Conservation (phyloP, 1,140 invertebrate species). For the Euwallacea fornicatus region DNA sequence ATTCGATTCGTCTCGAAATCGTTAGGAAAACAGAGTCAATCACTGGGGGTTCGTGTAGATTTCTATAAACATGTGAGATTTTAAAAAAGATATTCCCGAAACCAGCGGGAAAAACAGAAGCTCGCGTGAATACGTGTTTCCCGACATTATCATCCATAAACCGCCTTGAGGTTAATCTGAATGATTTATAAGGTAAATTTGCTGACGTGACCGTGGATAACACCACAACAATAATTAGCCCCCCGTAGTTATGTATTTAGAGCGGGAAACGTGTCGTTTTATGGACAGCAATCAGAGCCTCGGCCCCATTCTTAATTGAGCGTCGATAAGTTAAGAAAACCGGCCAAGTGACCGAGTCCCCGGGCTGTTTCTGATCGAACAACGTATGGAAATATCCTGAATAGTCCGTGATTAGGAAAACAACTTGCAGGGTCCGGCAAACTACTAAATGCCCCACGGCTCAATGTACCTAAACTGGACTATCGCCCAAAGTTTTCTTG, state of each 20-base stretch:
- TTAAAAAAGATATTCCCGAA: constrained; percentile 27
- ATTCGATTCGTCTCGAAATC: too few species aligned
- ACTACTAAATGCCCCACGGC: constrained; percentile 46
- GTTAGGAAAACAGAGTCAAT: background rate
- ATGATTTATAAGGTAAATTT: constrained; percentile 36
- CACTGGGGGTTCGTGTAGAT: constrained; percentile 23
- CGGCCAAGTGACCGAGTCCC: constrained; percentile 41
- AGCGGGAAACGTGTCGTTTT: background rate
- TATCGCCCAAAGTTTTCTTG: background rate
- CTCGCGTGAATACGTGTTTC: constrained; percentile 24
- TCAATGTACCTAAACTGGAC: background rate
- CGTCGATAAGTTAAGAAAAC: constrained; percentile 40
- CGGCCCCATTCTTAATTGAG: constrained; percentile 38
- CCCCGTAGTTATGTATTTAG: background rate
- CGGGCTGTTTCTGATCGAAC: constrained; percentile 36
- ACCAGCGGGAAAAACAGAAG: constrained; percentile 26
- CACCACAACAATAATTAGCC: background rate
- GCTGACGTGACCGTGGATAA: constrained; percentile 25
- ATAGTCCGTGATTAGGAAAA: constrained; percentile 47
- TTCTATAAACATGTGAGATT: constrained; percentile 33
- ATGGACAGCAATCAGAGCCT: background rate
- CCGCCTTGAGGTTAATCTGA: constrained; percentile 27
- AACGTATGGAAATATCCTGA: constrained; percentile 37
- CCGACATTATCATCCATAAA: constrained; percentile 14
- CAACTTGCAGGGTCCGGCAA: constrained; percentile 42